phyloP scores from a whole-genome alignment of 2,797 vertebrate species.

The Tokudaia muenninki region DNA sequence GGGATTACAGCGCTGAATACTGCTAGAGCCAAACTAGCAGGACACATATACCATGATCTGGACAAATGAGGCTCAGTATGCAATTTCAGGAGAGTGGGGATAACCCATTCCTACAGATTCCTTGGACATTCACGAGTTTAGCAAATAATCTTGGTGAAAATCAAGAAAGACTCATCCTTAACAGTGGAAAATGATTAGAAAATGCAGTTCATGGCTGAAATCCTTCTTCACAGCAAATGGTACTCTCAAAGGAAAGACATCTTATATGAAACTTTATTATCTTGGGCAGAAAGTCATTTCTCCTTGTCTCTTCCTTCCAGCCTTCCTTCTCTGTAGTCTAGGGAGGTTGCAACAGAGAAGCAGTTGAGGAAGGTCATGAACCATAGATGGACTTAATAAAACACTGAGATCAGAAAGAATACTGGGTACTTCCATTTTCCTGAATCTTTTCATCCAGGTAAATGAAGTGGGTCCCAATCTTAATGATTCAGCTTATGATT shows the following conservation, averaged over 20 bases:
- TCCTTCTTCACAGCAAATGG: not conserved
- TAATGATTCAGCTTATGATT: not conserved
- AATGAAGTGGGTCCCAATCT: not conserved
- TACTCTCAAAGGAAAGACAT: not conserved
- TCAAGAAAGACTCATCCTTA: not conserved
- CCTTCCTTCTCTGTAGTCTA: not conserved
- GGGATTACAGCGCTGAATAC: not conserved
- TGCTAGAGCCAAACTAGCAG: not conserved
- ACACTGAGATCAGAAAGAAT: not conserved
- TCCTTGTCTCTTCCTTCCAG: rapidly evolving
- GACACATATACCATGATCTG: not conserved
- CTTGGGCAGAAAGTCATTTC: not conserved
- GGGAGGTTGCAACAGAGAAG: not conserved
- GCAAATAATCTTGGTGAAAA: not conserved
- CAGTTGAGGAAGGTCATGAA: not conserved
- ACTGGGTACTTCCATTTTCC: not conserved
- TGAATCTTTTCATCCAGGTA: not conserved
- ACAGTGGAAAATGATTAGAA: not conserved
- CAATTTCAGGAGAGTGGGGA: not conserved
- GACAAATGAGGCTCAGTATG: not conserved
- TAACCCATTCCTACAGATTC: not conserved
- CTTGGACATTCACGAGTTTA: not conserved
- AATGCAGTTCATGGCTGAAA: not conserved
- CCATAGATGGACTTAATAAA: not conserved
- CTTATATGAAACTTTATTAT: not conserved